phyloP scores from a whole-genome alignment of 53 echinoderm and acorn worm genomes.

The Crossaster papposus region DNA sequence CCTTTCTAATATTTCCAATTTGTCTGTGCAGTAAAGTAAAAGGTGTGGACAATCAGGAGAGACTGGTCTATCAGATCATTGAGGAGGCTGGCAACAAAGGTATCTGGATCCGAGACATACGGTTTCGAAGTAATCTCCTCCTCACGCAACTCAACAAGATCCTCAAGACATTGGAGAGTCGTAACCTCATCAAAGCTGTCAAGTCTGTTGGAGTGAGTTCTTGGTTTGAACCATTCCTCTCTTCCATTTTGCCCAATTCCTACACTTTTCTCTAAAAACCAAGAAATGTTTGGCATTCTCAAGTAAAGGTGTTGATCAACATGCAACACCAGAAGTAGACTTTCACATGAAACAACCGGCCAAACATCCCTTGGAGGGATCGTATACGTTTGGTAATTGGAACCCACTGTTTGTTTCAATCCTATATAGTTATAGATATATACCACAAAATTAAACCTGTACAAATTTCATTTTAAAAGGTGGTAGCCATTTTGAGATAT shows the following conservation, averaged over 20 bases:
- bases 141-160: slow-evolving; percentile 98
- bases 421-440: too few species aligned
- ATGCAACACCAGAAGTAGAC: too few species aligned
- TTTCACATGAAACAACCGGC: too few species aligned
- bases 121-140: slow-evolving; percentile 80
- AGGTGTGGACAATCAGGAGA: slow-evolving; percentile 92
- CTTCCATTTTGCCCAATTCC: too few species aligned
- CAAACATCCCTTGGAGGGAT: too few species aligned
- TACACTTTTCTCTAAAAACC: neutral
- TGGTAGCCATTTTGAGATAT: too few species aligned
- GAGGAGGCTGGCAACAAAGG: slow-evolving; percentile 97
- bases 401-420: too few species aligned
- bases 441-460: too few species aligned
- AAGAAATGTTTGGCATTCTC: too few species aligned
- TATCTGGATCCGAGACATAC: slow-evolving; percentile 96
- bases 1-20: neutral
- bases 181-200: slow-evolving; percentile 95
- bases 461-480: too few species aligned
- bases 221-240: neutral
- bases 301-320: too few species aligned
- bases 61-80: slow-evolving; percentile 95
- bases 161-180: slow-evolving; percentile 89
- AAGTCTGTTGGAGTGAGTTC: slow-evolving; percentile 94
- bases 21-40: slow-evolving; percentile 73
- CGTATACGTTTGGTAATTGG: too few species aligned